Evolutionary conservation across 2,797 vertebrate genomes (phyloP), one percentile per base, ranked within the genome.

Genomic region (Girardinus metallicus): DNA sequence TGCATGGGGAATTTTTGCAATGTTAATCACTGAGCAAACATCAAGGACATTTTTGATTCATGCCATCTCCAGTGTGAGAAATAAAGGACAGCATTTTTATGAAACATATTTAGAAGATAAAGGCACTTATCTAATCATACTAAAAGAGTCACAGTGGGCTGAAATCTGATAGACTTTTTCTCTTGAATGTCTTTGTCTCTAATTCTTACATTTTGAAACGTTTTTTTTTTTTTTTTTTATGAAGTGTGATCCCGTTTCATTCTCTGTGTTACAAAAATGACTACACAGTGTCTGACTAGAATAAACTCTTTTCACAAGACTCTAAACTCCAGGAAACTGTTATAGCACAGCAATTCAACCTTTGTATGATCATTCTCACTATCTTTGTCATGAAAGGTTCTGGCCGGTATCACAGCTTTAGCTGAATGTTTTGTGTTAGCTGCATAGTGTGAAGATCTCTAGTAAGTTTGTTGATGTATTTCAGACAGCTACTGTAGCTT

Each of bases 21-120:
- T 88, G 86, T 92, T 92, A 92, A 92, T 94, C 92, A 90, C 85
- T 80, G 75, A 89, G 83, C 83, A 92, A 93, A 94, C 89, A 94
- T 92, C 89, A 88, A 87, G 85, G 85, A 86, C 83, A 76, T 92
- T 92, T 72, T 92, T 91, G 87, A 91, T 89, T 86, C 39, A 80
- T 87, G 86, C 89, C 84, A 88, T 93, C 92, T 91, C 82, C 93
- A 94, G 85, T 85, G 80, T 77, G 80, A 36, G 70, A 87, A 92
- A 93, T 90, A 86, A 92, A 91, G 88, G 90, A 87, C 84, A 84
- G 77, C 83, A 87, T 92, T 88, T 86, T 89, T 84, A 82, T 82
- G 86, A 86, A 93, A 88, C 83, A 89, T 75, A 88, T 90, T 89
- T 81, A 88, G 43, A 82, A 87, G 87, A 91, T 89, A 91, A 89